Evolutionary conservation across 2,888 invertebrate species (phyloP).

Genomic region (Choristoneura rosaceana): DNA sequence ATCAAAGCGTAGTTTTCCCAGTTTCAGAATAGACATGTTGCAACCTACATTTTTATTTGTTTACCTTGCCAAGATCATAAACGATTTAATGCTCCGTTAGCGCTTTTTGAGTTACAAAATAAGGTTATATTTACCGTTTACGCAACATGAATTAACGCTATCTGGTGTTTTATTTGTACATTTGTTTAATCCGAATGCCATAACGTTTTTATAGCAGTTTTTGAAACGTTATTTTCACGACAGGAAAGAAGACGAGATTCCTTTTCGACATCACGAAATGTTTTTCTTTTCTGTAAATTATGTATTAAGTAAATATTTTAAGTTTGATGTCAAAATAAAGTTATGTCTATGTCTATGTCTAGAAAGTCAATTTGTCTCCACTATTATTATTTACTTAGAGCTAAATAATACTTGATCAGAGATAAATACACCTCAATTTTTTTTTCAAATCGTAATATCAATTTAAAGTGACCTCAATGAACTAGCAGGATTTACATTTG

Average conservation of each 20-base stretch:
- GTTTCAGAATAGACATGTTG: conserved; percentile 7
- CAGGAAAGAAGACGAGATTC: neutral
- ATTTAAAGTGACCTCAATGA: neutral
- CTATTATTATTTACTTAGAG: neutral
- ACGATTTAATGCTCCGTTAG: conserved; percentile 19
- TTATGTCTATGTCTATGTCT: too few species aligned
- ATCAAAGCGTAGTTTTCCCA: neutral
- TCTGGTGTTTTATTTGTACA: conserved; percentile 1
- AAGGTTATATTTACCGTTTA: conserved; percentile 20
- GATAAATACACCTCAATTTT: too few species aligned
- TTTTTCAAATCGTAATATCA: neutral
- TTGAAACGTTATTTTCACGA: too few species aligned
- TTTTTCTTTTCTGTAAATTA: too few species aligned
- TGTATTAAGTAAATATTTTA: too few species aligned
- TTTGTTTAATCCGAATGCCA: neutral
- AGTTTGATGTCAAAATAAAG: too few species aligned
- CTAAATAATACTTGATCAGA: too few species aligned
- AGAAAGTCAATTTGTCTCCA: neutral
- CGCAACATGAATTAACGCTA: conserved; percentile 1
- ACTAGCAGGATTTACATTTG: neutral
- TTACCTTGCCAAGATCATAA: conserved; percentile 15
- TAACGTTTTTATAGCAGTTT: too few species aligned
- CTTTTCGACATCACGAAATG: too few species aligned
- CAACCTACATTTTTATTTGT: conserved; percentile 17
- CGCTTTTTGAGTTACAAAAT: conserved; percentile 11